phyloP scores from a whole-genome alignment of 2,113 vertebrate species.

The Petrocephalus microphthalmus region DNA sequence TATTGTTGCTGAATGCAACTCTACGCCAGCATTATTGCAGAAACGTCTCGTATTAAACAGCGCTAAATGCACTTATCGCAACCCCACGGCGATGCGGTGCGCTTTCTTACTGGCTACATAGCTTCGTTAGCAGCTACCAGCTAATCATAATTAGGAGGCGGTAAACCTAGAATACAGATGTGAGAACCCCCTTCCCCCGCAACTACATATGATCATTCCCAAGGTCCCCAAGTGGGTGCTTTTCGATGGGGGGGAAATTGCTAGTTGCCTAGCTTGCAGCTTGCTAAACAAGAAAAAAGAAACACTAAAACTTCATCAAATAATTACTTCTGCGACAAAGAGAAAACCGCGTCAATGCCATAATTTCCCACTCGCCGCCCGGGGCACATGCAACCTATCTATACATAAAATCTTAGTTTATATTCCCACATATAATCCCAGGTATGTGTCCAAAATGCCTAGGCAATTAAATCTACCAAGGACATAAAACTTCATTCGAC shows the following conservation, averaged over 20 bases:
- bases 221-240: neutral
- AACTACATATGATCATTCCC: slow-evolving; percentile 20
- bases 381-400: slow-evolving; percentile 5
- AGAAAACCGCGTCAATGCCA: neutral
- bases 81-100: neutral
- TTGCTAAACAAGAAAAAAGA: slow-evolving; percentile 11
- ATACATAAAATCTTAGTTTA: neutral
- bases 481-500: slow-evolving; percentile 6
- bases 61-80: neutral
- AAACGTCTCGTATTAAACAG: neutral
- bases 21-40: neutral
- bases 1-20: neutral
- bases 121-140: slow-evolving; percentile 24
- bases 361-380: slow-evolving; percentile 44
- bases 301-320: neutral
- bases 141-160: slow-evolving; percentile 22
- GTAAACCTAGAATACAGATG: slow-evolving; percentile 49
- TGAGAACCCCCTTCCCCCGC: slow-evolving; percentile 31
- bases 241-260: neutral
- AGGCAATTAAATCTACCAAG: neutral
- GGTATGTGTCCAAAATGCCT: neutral
- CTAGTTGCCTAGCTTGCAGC: neutral
- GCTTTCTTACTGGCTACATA: slow-evolving; percentile 11
- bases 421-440: neutral
- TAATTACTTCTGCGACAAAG: slow-evolving; percentile 12